Evolutionary conservation across 1,140 invertebrate species (phyloP).

Genomic region (Trissolcus basalis): DNA sequence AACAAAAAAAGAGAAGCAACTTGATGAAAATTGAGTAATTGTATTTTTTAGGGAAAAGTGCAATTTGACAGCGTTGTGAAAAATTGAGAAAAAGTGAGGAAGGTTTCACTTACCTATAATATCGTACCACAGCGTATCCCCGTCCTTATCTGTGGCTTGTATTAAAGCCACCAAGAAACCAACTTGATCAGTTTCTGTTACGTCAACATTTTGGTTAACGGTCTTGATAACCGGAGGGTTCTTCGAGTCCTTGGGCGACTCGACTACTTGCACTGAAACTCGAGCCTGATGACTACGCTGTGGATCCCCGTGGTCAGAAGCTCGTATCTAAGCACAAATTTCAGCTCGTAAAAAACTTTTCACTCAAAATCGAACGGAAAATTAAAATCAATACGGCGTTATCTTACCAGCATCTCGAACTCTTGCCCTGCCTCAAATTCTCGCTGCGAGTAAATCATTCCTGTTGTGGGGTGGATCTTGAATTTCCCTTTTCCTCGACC

Average conservation of each 20-base stretch:
- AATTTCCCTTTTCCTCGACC: constrained; percentile 85
- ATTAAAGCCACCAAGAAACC: constrained; percentile 89
- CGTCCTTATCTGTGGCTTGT: constrained; percentile 88
- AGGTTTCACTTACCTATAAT: constrained; percentile 84
- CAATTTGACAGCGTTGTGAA: too few species aligned
- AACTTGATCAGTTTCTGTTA: constrained; percentile 89
- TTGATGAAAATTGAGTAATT: too few species aligned
- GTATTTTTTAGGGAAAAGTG: too few species aligned
- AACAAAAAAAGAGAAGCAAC: too few species aligned
- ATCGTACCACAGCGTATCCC: constrained; percentile 91
- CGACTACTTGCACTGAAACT: constrained; percentile 82
- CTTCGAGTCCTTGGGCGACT: constrained; percentile 78
- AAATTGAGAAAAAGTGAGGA: too few species aligned
- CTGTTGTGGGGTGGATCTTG: constrained; percentile 86
- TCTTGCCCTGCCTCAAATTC: constrained; percentile 84
- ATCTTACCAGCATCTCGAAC: constrained; percentile 86
- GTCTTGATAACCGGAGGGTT: constrained; percentile 81
- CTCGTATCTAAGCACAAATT: constrained; percentile 80
- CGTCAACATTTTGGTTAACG: constrained; percentile 80
- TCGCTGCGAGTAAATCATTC: constrained; percentile 84
- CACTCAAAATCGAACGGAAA: neutral
- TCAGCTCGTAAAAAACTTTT: neutral
- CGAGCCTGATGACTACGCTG: constrained; percentile 82
- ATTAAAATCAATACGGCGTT: neutral
- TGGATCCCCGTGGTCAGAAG: constrained; percentile 85